Evolutionary conservation across 2,113 vertebrate species (phyloP).

Genomic region (Cynopterus brachyotis): DNA sequence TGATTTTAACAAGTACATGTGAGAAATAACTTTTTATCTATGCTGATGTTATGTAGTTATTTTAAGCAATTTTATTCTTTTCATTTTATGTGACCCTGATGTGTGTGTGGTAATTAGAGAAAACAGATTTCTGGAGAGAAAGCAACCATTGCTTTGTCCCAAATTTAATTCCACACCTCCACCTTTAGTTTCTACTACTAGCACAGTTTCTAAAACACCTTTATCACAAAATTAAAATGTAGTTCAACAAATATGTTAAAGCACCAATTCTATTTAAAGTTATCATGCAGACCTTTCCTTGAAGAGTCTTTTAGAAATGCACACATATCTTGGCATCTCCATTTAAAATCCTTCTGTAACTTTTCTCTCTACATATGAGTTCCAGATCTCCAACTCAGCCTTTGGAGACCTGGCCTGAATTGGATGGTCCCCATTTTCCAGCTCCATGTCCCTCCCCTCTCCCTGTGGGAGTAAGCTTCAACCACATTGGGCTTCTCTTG

Average conservation of each 20-base stretch:
- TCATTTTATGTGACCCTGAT: constrained; percentile 17
- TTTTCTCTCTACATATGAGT: background rate
- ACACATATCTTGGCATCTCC: background rate
- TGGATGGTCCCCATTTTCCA: background rate
- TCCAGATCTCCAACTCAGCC: background rate
- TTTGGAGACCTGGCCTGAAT: background rate
- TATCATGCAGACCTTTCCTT: background rate
- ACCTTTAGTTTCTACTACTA: background rate
- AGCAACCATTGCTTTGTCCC: background rate
- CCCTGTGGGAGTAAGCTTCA: background rate
- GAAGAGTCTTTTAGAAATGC: background rate
- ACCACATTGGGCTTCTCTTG: background rate
- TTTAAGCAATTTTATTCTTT: constrained; percentile 14
- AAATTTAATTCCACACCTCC: background rate
- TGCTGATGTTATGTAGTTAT: background rate
- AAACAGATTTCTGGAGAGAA: constrained; percentile 52
- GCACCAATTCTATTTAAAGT: background rate
- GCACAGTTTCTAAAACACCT: constrained; percentile 38
- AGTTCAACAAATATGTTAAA: background rate
- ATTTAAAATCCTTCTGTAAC: background rate
- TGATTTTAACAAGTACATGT: background rate
- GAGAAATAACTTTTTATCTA: background rate
- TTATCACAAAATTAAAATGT: background rate
- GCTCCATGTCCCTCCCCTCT: background rate
- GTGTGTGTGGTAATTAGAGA: constrained; percentile 31